Percentiles rank a stretch among this genome's conserved stretches.
Evolutionary conservation across 2,113 vertebrate genomes (phyloP).

Genomic region (Siniperca chuatsi): DNA sequence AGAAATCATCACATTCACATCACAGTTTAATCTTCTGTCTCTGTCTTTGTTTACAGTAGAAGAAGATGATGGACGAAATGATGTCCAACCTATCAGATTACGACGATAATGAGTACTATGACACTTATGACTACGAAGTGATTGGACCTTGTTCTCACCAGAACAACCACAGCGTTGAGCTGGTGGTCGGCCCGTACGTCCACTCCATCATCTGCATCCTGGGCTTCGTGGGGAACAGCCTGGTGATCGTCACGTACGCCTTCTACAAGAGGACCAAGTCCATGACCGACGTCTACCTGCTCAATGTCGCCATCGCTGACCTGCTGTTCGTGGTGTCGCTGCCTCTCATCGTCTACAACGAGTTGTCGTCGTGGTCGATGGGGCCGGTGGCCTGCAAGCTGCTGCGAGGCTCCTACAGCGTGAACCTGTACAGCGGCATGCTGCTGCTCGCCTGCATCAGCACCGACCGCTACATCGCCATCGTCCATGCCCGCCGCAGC

Average conservation of each 20-base stretch:
- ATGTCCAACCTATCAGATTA: neutral
- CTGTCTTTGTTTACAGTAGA: constrained; percentile 13
- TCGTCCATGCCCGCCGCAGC: constrained; percentile 91
- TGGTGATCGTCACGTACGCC: constrained; percentile 91
- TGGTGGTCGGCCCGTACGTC: constrained; percentile 72
- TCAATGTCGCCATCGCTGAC: constrained; percentile 93
- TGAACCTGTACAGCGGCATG: constrained; percentile 94
- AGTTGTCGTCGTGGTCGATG: constrained; percentile 86
- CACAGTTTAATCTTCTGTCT: neutral
- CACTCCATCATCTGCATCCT: constrained; percentile 88
- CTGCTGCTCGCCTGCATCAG: constrained; percentile 92
- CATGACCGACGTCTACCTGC: constrained; percentile 93
- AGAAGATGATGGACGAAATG: neutral
- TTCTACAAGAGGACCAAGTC: constrained; percentile 89
- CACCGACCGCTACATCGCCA: constrained; percentile 91
- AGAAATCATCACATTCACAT: too few relatives aligned
- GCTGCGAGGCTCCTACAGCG: constrained; percentile 86
- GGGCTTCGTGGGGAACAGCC: constrained; percentile 89
- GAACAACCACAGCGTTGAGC: neutral
- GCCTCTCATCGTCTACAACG: constrained; percentile 88
- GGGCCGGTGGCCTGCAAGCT: constrained; percentile 87
- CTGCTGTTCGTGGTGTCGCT: constrained; percentile 90
- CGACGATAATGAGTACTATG: too few relatives aligned
- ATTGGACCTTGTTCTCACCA: neutral
- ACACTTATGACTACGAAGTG: fast-evolving